These are phyloP conservation scores for Trididemnum clinides DNA, from an alignment of 23 tunicate species.

Conservation along the genomic window DNA sequence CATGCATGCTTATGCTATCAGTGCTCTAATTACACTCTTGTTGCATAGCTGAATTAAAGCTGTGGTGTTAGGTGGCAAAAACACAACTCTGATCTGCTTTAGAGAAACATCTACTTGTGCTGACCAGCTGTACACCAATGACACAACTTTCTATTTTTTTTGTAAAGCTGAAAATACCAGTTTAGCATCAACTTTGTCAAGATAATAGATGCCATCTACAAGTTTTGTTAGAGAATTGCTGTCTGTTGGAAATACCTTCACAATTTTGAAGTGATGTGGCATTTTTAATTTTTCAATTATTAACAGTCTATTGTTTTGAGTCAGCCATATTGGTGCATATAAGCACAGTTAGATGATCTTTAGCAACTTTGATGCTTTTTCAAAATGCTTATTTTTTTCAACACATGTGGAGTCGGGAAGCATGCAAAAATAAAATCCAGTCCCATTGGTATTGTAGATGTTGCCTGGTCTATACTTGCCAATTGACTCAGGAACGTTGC, in stretches of 20 bases:
- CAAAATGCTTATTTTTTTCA: constrained; percentile 7
- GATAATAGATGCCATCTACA: neutral
- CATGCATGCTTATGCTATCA: neutral
- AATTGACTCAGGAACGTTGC: constrained; percentile 5
- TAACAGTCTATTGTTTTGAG: constrained; percentile 14
- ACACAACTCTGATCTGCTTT: neutral
- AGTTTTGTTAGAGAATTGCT: neutral
- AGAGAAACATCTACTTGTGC: no score
- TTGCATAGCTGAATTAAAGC: constrained; percentile 2
- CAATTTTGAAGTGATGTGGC: neutral
- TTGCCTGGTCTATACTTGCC: constrained; percentile 26
- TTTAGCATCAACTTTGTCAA: constrained; percentile 7
- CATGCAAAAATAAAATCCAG: constrained; percentile 18
- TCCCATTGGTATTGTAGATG: constrained; percentile 28
- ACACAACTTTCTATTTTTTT: constrained; percentile 1
- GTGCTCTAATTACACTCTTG: neutral
- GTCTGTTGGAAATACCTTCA: constrained; percentile 2
- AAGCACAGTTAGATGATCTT: constrained; percentile 15
- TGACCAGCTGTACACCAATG: constrained; percentile 1
- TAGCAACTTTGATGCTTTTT: constrained; percentile 12
- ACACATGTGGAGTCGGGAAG: constrained; percentile 25
- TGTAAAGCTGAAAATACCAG: constrained; percentile 18
- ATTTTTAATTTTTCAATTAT: constrained; percentile 1
- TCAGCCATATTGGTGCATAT: constrained; percentile 24
- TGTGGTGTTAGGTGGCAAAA: constrained; percentile 26